phyloP scores from a whole-genome alignment of 2,113 vertebrate genomes.

The Solea senegalensis region DNA sequence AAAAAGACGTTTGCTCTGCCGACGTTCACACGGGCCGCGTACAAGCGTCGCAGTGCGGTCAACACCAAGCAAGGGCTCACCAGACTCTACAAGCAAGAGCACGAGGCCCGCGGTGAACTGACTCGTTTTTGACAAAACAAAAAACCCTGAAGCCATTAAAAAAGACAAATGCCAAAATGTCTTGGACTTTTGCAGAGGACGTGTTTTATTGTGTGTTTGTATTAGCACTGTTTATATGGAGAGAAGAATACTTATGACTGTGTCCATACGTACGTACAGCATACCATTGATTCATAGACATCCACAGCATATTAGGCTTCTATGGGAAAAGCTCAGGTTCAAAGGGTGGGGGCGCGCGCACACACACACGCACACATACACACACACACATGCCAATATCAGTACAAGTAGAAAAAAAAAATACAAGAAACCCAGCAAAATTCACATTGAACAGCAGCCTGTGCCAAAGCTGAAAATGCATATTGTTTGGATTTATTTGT shows the following conservation, averaged over 20 bases:
- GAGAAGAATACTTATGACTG: constrained; percentile 63
- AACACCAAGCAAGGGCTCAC: constrained; percentile 54
- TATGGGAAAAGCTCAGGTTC: constrained; percentile 69
- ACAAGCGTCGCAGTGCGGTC: background rate
- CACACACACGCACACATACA: constrained; percentile 18
- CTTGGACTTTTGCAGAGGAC: constrained; percentile 68
- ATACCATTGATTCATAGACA: constrained; percentile 63
- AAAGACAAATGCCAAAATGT: constrained; percentile 78
- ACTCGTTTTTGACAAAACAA: constrained; percentile 62
- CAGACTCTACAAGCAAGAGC: constrained; percentile 61
- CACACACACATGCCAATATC: constrained; percentile 14
- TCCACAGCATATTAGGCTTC: constrained; percentile 60
- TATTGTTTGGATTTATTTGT: constrained; percentile 40
- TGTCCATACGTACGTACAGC: constrained; percentile 69
- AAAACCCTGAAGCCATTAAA: constrained; percentile 80
- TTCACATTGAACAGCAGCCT: constrained; percentile 50
- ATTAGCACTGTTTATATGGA: constrained; percentile 74
- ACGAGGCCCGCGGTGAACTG: constrained; percentile 53
- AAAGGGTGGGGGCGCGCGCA: constrained; percentile 26
- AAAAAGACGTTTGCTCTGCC: constrained; percentile 11
- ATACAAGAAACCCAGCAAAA: constrained; percentile 35
- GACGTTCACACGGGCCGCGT: constrained; percentile 6
- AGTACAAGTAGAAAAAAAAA: constrained; percentile 25
- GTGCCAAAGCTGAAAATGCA: constrained; percentile 72
- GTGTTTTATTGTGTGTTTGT: constrained; percentile 70